Evolutionary conservation across 1,140 invertebrate genomes (phyloP), one percentile per base, ranked within the genome.

Genomic region (Pygmarrhopalites habei): DNA sequence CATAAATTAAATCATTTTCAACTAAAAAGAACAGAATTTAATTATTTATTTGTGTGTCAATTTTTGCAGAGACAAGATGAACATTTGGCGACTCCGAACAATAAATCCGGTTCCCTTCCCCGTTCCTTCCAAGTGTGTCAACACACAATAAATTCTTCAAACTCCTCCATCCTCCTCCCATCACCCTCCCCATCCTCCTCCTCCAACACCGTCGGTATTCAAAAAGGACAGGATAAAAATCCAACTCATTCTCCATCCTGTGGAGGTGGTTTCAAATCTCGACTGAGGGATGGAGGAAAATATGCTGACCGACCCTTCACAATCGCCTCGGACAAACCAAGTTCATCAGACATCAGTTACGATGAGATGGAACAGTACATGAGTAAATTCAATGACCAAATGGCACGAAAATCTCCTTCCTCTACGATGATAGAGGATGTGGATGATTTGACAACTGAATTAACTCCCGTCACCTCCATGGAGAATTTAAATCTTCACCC

Each of bases 101-200:
- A 79, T 58, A 90, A 90, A 73, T 84, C 85, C 43, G 88, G 86
- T 21, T 89, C 87, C 0, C 72, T 90, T 39, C 87, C 88, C 0
- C 78, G 87, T 57, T 88, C 86, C 69, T 89, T 90, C 70, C 84
- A 86, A 75, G 74, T 85, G 44, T 77, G 68, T 39, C 67, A 80
- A 74, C 64, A 79, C 26, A 62, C 60, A 10, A 60, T 51, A 46
- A 39, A 43, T 10, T n/a, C n/a, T n/a, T n/a, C 5, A 35, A 7
- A 35, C 32, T 35, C 15, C 32, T 35, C 7, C 19, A 7, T 23
- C 19, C 10, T 41, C 39, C 39, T 46, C 61, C 61, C 12, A 12
- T 56, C 29, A 14, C 21, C 12, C 30, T n/a, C 19, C n/a, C 47
- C 14, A 19, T 14, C 41, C n/a, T n/a, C n/a, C n/a, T n/a, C n/a